Evolutionary conservation across 2,113 vertebrate species (phyloP), one percentile per base, ranked within the genome.

Genomic region (Lophochroa leadbeateri): DNA sequence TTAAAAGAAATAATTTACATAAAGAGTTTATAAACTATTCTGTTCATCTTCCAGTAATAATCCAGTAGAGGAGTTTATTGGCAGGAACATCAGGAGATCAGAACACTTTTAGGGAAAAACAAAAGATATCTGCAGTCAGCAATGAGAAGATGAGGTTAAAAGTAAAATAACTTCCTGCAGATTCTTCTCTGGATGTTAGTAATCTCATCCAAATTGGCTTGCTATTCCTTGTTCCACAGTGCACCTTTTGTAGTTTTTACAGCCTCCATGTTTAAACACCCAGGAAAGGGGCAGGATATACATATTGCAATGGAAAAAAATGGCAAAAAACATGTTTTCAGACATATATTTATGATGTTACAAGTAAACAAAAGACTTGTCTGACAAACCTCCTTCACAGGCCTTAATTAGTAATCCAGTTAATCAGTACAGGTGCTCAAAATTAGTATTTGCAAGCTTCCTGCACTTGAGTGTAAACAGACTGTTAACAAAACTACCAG

Each of bases 11-110:
- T 58, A 2, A 65, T 81, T 81, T 86, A 46, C 55, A 61, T 86
- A 35, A 74, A 33, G 41, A 60, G 46, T 81, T 75, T 47, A 75
- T 68, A 63, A 94, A 84, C 27, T 35, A 18, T 57, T 88, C 78
- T 90, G 31, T 68, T 93, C 55, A 35, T 47, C 55, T 90, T 92
- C 55, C 82, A 93, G 43, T 15, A 88, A 88, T 71, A 96, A 90
- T 25, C 16, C 13, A 18, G 39, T 55, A 77, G 52, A 78, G 71
- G 6, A 86, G 29, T 78, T 88, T 86, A 81, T 53, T 81, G 50
- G 33, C 61, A 88, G n/a, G 57, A 92, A 29, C 4, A 28, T 69
- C n/a, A 84, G 37, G 23, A 88, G 37, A 95, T 80, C 52, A 88
- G 35, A 88, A 53, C 5, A 31, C 27, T 88, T 53, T 9, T 35